These are phyloP conservation scores for Carapus acus DNA, from an alignment of 2,797 vertebrate genomes.

Conservation along the genomic window DNA sequence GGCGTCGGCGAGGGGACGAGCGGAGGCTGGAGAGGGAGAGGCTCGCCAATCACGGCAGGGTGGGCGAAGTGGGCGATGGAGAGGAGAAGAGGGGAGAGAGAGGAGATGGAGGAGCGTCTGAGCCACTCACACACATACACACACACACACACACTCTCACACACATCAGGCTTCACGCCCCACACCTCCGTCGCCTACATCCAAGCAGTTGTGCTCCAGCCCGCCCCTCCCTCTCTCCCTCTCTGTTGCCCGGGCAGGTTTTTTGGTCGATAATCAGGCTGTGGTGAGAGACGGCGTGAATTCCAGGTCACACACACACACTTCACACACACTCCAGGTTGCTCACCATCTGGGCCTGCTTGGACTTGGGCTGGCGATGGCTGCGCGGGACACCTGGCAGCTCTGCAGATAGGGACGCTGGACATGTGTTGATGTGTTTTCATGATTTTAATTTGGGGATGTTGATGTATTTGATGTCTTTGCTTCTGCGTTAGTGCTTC, in stretches of 20 bases:
- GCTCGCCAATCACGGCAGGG: not conserved
- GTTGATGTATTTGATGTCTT: too few relatives aligned
- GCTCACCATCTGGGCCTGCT: slow-evolving; percentile 33
- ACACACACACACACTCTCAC: slow-evolving; percentile 24
- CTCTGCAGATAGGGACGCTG: not conserved
- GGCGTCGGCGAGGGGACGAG: slow-evolving; percentile 17
- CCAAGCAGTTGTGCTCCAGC: slow-evolving; percentile 45
- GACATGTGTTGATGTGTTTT: not conserved
- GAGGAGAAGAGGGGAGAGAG: slow-evolving; percentile 1
- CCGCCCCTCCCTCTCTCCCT: slow-evolving; percentile 20
- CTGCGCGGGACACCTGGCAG: slow-evolving; percentile 7
- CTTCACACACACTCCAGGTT: too few relatives aligned
- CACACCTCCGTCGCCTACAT: slow-evolving; percentile 55
- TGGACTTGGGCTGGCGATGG: not conserved
- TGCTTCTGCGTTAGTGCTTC: too few relatives aligned
- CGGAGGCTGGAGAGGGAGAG: slow-evolving; percentile 9
- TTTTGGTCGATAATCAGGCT: slow-evolving; percentile 45
- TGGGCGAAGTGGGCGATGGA: slow-evolving; percentile 1
- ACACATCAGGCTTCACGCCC: slow-evolving; percentile 32
- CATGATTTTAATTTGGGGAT: not conserved
- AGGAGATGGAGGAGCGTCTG: slow-evolving; percentile 30
- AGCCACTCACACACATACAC: too few relatives aligned
- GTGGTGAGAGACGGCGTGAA: slow-evolving; percentile 43
- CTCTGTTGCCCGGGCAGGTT: too few relatives aligned
- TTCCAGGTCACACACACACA: slow-evolving; percentile 33